phyloP scores from a whole-genome alignment of 2,113 vertebrate genomes.

The Solenodon paradoxus region DNA sequence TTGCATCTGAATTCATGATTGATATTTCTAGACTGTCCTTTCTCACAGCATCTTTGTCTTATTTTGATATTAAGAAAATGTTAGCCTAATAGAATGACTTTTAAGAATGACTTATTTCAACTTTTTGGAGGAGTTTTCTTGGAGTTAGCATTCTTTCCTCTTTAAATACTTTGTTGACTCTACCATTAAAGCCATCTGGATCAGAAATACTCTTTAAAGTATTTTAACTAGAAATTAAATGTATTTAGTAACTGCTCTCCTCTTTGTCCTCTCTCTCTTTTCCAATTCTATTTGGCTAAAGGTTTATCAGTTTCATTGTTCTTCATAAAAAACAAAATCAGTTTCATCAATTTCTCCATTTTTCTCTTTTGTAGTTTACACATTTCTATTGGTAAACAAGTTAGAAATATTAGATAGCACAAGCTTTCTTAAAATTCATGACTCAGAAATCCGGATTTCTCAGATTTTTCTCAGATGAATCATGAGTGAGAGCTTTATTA shows the following conservation, averaged over 20 bases:
- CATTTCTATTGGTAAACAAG: neutral
- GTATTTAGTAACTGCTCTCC: too few species aligned
- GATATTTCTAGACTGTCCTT: neutral
- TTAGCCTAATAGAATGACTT: neutral
- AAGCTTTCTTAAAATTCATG: neutral
- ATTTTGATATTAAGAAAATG: neutral
- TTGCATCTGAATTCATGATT: neutral
- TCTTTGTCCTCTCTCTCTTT: neutral
- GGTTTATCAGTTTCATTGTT: neutral
- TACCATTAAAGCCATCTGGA: neutral
- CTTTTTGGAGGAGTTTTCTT: neutral
- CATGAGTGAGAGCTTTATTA: neutral
- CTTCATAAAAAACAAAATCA: neutral
- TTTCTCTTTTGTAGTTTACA: neutral
- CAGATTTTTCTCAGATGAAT: neutral
- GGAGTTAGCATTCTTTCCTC: neutral
- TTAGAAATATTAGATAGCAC: neutral
- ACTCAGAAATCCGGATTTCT: neutral
- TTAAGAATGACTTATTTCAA: neutral
- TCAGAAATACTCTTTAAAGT: neutral
- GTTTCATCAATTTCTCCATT: neutral
- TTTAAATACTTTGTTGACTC: neutral
- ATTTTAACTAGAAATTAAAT: too few species aligned
- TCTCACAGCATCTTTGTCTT: neutral
- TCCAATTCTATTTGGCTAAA: neutral